These are phyloP conservation scores for Allochrocebus solatus DNA, from an alignment of 2,797 vertebrate genomes.

Conservation along the genomic window DNA sequence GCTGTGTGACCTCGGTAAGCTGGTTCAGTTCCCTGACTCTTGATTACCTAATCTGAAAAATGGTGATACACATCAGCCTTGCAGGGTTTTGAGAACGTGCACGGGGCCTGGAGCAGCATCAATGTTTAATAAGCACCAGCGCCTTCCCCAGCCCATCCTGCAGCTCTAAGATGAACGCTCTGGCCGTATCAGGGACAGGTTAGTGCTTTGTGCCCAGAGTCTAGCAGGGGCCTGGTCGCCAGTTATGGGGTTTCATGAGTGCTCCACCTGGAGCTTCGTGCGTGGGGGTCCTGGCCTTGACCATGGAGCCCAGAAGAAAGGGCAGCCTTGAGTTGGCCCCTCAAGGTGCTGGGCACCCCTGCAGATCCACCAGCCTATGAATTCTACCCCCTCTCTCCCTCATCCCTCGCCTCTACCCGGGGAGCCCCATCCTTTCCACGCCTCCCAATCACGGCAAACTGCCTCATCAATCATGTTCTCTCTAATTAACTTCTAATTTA, in stretches of 20 bases:
- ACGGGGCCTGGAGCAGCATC: background rate
- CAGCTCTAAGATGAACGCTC: fast-evolving
- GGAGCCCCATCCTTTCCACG: constrained; percentile 66
- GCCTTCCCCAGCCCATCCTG: background rate
- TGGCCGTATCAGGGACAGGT: fast-evolving
- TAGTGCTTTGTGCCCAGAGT: too few species aligned
- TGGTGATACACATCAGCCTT: background rate
- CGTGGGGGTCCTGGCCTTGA: background rate
- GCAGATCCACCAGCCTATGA: background rate
- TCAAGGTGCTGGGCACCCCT: background rate
- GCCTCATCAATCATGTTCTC: constrained; percentile 84
- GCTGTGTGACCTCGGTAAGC: background rate
- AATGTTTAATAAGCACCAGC: background rate
- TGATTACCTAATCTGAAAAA: background rate
- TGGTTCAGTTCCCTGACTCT: background rate
- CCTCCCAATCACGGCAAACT: constrained; percentile 70
- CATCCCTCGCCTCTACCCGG: background rate
- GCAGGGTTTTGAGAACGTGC: background rate
- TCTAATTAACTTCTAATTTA: constrained; percentile 86
- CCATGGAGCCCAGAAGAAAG: background rate
- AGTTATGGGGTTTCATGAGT: background rate
- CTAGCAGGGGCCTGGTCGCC: background rate
- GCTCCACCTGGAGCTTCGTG: background rate
- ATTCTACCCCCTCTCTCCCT: background rate
- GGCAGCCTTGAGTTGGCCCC: background rate